Conservation (phyloP, 2,888 invertebrate genomes). For the Sialis fuliginosa region DNA sequence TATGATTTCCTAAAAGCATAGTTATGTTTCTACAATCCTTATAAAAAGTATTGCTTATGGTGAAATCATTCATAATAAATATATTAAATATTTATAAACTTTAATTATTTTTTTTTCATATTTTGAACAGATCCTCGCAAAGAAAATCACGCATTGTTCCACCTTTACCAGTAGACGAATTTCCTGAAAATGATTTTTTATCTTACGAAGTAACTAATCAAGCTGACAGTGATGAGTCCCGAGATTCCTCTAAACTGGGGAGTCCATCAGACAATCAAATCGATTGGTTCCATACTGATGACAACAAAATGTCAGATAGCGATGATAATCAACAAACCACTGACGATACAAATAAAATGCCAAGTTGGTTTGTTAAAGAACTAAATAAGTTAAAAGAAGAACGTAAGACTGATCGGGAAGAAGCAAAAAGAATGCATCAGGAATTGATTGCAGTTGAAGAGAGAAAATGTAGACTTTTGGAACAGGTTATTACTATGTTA, state of each 20-base stretch:
- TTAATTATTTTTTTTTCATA: too few relatives aligned
- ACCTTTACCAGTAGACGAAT: background rate
- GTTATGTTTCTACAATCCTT: too few relatives aligned
- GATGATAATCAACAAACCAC: background rate
- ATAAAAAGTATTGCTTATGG: too few relatives aligned
- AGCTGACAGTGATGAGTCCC: background rate
- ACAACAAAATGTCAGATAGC: too few relatives aligned
- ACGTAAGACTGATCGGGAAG: constrained; percentile 4
- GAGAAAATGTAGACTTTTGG: constrained; percentile 6
- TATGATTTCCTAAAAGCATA: too few relatives aligned
- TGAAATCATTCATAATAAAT: too few relatives aligned
- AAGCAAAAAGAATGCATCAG: constrained; percentile 6
- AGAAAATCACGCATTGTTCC: constrained; percentile 1
- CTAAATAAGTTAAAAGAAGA: constrained; percentile 6
- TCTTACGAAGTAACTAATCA: background rate
- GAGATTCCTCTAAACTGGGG: too few relatives aligned
- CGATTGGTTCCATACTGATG: too few relatives aligned
- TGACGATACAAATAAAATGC: constrained; percentile 2
- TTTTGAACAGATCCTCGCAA: background rate
- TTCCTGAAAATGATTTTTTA: background rate
- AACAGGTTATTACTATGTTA: background rate
- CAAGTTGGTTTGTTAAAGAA: constrained; percentile 6
- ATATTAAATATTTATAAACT: too few relatives aligned
- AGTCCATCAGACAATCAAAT: too few relatives aligned
- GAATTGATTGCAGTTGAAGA: constrained; percentile 5